Percentiles rank a stretch among this genome's conserved stretches.
These are phyloP conservation scores for Chaenocephalus aceratus DNA, from an alignment of 2,113 vertebrate genomes.

Conservation along the genomic window DNA sequence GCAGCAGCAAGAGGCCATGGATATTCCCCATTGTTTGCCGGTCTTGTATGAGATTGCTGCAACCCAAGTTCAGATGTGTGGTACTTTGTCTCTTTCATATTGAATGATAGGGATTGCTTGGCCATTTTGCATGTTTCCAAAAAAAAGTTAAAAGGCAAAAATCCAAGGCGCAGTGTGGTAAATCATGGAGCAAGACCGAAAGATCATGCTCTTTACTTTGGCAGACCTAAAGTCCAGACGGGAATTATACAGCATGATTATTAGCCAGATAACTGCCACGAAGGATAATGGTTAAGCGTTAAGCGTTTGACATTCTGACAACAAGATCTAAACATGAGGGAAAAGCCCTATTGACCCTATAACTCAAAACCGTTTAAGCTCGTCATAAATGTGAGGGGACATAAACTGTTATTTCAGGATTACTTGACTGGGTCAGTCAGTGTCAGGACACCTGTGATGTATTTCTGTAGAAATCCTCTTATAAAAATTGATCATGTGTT, in stretches of 20 bases:
- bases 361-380: constrained; percentile 8
- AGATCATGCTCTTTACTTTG: not conserved
- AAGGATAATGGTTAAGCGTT: too few relatives aligned
- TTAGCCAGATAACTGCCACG: constrained; percentile 10
- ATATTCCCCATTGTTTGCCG: too few relatives aligned
- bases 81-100: too few relatives aligned
- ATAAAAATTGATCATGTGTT: constrained; percentile 11
- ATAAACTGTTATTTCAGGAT: constrained; percentile 2
- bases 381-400: constrained; percentile 4
- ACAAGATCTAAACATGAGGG: constrained; percentile 1
- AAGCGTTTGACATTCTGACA: not conserved
- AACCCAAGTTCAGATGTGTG: too few relatives aligned
- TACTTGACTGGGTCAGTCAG: not conserved
- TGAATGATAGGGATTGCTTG: too few relatives aligned
- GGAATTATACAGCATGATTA: constrained; percentile 14
- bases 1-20: too few relatives aligned
- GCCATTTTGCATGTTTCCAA: too few relatives aligned
- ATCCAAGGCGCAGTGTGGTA: too few relatives aligned
- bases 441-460: not conserved
- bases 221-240: constrained; percentile 12
- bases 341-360: not conserved
- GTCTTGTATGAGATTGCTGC: too few relatives aligned
- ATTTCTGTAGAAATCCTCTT: constrained; percentile 20
- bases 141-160: too few relatives aligned
- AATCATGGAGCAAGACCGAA: not conserved